These are phyloP conservation scores for Papilio gigon DNA, from an alignment of 2,888 invertebrate genomes.

Conservation along the genomic window DNA sequence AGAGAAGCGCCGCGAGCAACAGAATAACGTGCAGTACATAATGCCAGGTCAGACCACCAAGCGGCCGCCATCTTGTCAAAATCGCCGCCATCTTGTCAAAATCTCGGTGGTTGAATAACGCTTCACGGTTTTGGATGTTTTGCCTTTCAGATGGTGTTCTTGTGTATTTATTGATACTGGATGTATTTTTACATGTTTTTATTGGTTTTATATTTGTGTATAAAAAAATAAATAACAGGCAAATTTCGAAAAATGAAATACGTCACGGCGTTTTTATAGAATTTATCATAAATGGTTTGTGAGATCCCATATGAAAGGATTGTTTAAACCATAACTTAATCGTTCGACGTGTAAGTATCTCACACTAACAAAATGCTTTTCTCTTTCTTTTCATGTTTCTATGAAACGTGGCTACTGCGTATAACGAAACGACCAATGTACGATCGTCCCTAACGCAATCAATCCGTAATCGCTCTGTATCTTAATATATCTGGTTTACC, in stretches of 20 bases:
- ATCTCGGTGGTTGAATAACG: conserved; percentile 62
- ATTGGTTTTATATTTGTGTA: conserved; percentile 9
- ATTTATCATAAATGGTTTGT: background rate
- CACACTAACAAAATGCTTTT: conserved; percentile 81
- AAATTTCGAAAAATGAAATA: no score
- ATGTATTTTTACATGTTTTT: conserved; percentile 15
- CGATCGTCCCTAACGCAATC: conserved; percentile 69
- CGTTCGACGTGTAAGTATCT: conserved; percentile 62
- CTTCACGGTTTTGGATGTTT: conserved; percentile 69
- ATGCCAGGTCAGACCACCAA: conserved; percentile 89
- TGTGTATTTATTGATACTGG: conserved; percentile 49
- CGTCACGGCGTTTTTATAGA: background rate
- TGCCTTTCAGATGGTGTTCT: conserved; percentile 48
- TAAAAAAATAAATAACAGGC: background rate
- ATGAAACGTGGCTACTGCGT: conserved; percentile 79
- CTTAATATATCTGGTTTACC: conserved; percentile 80
- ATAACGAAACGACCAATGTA: conserved; percentile 57
- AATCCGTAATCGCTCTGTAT: conserved; percentile 67
- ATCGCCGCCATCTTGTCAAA: conserved; percentile 59
- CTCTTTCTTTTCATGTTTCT: conserved; percentile 82
- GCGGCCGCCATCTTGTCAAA: conserved; percentile 49
- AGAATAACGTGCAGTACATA: conserved; percentile 92
- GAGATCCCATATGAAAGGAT: conserved; percentile 6
- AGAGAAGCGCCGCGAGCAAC: conserved; percentile 88
- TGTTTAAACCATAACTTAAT: conserved; percentile 49